Evolutionary conservation across 2,888 invertebrate species (phyloP), one percentile per base, ranked within the genome.

Genomic region (Scaptomyza caliginosa): DNA sequence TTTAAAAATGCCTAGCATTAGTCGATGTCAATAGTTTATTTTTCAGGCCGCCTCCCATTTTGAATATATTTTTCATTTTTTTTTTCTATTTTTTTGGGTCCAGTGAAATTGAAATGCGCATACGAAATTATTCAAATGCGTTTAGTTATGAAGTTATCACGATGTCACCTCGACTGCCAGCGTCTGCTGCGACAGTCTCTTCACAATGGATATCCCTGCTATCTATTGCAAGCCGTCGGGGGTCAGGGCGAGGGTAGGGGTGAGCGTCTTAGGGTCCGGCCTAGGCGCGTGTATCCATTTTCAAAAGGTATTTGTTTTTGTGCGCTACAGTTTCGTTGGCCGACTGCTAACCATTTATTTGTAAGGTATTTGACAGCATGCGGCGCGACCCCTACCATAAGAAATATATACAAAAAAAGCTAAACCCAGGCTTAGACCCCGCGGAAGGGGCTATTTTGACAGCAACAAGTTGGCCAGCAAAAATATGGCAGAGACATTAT

Each of bases 101-200:
- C 54, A 50, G 67, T 64, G 63, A 68, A 78, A 72, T 87, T 82
- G 76, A 87, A 87, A 84, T 84, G 83, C 86, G 87, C 83, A 84
- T 84, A 87, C 83, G 67, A 79, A 85, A 86, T 83, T 86, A 86
- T 86, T 86, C 77, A 86, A 86, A 86, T 86, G 65, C 77, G 74
- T 39, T 88, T 74, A 88, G 85, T 88, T 86, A 86, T 88, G 88
- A 86, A 86, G 88, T 84, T 88, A 88, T 88, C 88, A 86, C 76
- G 85, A 86, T 86, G 86, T 67, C 88, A 81, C 85, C 70, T 74
- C 66, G 70, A 64, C 62, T 60, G 63, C 43, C 62, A 59, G 63
- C 43, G 48, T 54, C 34, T 16, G 54, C 54, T 54, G 54, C 56
- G 58, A 65, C 75, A 63, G 67, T 59, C 67, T 76, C 55, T 34